Evolutionary conservation across 2,888 invertebrate genomes (phyloP), one percentile per base, ranked within the genome.

Genomic region (Pollenia griseotomentosa): DNA sequence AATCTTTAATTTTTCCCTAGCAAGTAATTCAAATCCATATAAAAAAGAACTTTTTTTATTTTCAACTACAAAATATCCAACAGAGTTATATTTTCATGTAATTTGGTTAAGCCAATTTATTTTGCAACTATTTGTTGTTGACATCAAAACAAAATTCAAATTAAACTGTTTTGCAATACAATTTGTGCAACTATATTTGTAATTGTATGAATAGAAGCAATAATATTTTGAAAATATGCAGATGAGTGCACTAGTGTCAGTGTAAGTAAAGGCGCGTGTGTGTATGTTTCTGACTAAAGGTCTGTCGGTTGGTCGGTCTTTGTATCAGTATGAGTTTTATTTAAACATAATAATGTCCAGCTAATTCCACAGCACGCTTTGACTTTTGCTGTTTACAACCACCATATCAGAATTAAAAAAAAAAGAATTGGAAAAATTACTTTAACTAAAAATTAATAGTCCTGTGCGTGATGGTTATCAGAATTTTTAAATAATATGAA

Each of bases 51-150:
- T 33, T 6, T 33, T 33, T 33, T 33, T 1, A 6, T 6, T 33
- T 33, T 33, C 33, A 33, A 33, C 33, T 6, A 5, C 5, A 33
- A 44, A 59, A 46, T n/a, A 46, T 33, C 59, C 73, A 59, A 33
- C 51, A 40, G 48, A 33, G 40, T 19, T 19, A 12, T 12, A 42
- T 40, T 66, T 77, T 53, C 9, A 61, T 11, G n/a, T 61, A 51
- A 57, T 59, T 59, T 79, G 59, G 40, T 48, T 55, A 57, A 66
- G 81, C 57, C 65, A 81, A 81, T 81, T 74, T 75, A 61, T 61
- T 75, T 16, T 51, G 10, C 12, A 14, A 16, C 8, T 48, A 46
- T 11, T 33, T 33, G 46, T 48, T 68, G 57, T 59, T 57, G 40
- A 46, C 59, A 44, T 23, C 46, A 57, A 59, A 59, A 68, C 16